Conservation (phyloP, 2,888 invertebrate genomes). For the Dryadula phaetusa region DNA sequence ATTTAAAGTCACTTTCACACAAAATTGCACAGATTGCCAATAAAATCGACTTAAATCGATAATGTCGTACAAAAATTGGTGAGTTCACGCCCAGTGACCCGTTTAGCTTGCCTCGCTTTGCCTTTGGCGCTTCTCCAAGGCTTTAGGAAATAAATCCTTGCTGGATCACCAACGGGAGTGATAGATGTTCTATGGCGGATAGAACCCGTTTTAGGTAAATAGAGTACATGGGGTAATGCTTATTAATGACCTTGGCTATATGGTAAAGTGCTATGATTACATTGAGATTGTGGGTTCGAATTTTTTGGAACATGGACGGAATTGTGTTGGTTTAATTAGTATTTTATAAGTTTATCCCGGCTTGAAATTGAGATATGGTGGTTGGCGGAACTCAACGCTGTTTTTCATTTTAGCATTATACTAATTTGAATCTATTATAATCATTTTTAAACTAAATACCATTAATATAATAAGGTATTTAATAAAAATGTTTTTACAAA, state of each 20-base stretch:
- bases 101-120: slow-evolving; percentile 42
- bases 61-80: slow-evolving; percentile 43
- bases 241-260: not conserved
- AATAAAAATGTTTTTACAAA: too few species aligned
- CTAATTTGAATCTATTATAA: too few species aligned
- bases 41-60: slow-evolving; percentile 31
- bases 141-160: slow-evolving; percentile 40
- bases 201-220: slow-evolving; percentile 31
- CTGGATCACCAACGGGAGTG: slow-evolving; percentile 42
- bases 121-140: slow-evolving; percentile 40
- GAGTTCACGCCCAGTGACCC: slow-evolving; percentile 42
- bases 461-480: too few species aligned
- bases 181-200: slow-evolving; percentile 32
- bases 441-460: too few species aligned
- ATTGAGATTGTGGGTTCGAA: not conserved
- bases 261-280: not conserved
- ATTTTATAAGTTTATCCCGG: too few species aligned
- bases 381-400: too few species aligned
- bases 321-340: not conserved
- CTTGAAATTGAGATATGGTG: too few species aligned
- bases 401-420: too few species aligned
- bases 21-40: slow-evolving; percentile 32
- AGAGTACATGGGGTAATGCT: not conserved
- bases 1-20: slow-evolving; percentile 18
- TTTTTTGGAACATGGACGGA: not conserved